Evolutionary conservation across 2,113 vertebrate genomes (phyloP).

Genomic region (Lota lota): DNA sequence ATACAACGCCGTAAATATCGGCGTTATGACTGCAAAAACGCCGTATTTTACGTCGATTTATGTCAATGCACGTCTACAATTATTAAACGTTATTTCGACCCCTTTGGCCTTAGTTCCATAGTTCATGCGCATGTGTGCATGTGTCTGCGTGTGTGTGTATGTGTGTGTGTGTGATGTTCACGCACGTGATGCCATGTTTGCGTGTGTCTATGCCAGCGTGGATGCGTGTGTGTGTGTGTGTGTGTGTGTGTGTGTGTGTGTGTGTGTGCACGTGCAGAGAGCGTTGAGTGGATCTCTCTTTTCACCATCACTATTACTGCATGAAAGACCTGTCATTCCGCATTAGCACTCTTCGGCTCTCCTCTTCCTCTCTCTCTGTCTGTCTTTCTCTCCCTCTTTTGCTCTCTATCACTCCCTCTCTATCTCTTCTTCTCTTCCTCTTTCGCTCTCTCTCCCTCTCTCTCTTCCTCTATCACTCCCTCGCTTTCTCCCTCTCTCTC

Average conservation of each 20-base stretch:
- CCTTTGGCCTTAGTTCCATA: too few species aligned
- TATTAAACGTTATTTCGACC: too few species aligned
- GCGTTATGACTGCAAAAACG: too few species aligned
- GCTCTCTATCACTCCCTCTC: too few species aligned
- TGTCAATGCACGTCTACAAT: too few species aligned
- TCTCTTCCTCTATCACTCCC: not conserved
- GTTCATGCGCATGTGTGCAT: too few species aligned
- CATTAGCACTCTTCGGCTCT: conserved; percentile 67
- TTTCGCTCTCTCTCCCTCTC: not conserved
- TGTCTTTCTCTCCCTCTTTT: too few species aligned
- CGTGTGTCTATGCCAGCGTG: not conserved
- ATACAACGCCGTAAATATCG: too few species aligned
- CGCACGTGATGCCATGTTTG: not conserved
- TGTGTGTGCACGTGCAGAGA: conserved; percentile 21
- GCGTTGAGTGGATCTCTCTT: conserved; percentile 72
- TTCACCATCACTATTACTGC: conserved; percentile 77
- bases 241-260: conserved; percentile 23
- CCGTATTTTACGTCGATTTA: too few species aligned
- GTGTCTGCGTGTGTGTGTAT: conserved; percentile 25
- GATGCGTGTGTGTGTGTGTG: conserved; percentile 12
- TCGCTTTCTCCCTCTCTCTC: too few species aligned
- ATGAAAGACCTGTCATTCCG: conserved; percentile 78
- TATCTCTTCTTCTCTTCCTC: not conserved
- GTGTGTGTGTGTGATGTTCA: not conserved
- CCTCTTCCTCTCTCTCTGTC: conserved; percentile 36